Evolutionary conservation across 2,888 invertebrate species (phyloP).

Genomic region (Pseudococcus longispinus): DNA sequence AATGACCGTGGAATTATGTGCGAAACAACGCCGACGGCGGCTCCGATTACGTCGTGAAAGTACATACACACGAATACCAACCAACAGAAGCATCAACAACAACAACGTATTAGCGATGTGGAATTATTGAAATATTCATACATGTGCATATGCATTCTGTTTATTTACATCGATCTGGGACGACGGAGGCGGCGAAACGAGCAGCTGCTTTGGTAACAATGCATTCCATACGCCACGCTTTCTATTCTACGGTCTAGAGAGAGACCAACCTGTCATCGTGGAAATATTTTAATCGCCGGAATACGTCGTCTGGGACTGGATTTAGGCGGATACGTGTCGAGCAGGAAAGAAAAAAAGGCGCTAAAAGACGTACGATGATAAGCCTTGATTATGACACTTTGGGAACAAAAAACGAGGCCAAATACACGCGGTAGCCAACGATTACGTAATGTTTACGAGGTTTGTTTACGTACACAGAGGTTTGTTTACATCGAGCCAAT

Average conservation of each 20-base stretch:
- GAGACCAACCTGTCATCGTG: neutral
- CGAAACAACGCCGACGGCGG: neutral
- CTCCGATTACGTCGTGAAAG: neutral
- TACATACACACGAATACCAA: neutral
- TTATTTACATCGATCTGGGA: neutral
- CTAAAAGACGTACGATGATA: neutral
- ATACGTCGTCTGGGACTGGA: neutral
- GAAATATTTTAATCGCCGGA: neutral
- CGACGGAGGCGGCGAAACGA: neutral
- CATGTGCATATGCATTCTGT: neutral
- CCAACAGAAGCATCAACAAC: neutral
- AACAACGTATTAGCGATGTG: neutral
- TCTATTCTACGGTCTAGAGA: neutral
- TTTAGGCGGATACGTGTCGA: neutral
- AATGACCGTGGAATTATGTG: neutral
- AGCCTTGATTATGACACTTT: neutral
- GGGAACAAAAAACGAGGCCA: neutral
- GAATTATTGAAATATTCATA: neutral
- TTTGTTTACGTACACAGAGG: neutral
- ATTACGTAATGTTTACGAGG: conserved; percentile 18
- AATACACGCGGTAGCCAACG: conserved; percentile 19
- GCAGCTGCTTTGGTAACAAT: neutral
- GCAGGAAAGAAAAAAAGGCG: too few species aligned
- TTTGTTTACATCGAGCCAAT: neutral
- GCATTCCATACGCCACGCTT: neutral